Percentiles rank a stretch among this genome's conserved stretches.
phyloP scores from a whole-genome alignment of 1,140 invertebrate genomes.

The Zophobas morio region DNA sequence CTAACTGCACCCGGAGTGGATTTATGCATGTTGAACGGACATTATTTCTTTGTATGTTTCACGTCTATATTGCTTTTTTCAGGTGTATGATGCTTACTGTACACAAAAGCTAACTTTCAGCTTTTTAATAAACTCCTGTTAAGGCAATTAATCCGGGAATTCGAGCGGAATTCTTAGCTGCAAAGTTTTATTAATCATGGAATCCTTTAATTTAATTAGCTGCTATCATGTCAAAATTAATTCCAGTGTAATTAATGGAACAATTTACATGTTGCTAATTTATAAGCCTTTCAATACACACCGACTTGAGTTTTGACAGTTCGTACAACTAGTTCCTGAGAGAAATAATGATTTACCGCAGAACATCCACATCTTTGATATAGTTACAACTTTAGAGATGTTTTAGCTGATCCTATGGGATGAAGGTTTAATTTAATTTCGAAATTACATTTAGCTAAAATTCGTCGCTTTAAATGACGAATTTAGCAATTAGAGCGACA shows the following conservation, averaged over 20 bases:
- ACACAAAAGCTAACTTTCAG: no score
- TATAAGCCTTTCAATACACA: constrained; percentile 18
- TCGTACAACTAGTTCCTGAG: constrained; percentile 6
- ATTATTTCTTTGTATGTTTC: no score
- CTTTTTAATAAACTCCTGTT: no score
- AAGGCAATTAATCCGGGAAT: no score
- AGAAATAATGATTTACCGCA: constrained; percentile 11
- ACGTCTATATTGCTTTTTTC: no score
- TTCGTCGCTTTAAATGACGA: not conserved
- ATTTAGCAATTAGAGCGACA: not conserved
- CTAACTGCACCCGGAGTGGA: no score
- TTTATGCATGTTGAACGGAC: no score
- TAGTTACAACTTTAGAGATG: constrained; percentile 13
- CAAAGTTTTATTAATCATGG: no score
- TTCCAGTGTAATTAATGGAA: not conserved
- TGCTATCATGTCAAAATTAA: not conserved
- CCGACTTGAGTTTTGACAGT: constrained; percentile 10
- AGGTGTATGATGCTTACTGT: no score
- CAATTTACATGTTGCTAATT: constrained; percentile 1
- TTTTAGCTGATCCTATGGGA: constrained; percentile 21
- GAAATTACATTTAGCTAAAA: constrained; percentile 10
- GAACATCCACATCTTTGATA: constrained; percentile 23
- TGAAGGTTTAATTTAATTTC: constrained; percentile 16
- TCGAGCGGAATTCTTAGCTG: no score
- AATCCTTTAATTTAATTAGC: no score